phyloP scores from a whole-genome alignment of 2,113 vertebrate genomes.

The Morphnarchus princeps region DNA sequence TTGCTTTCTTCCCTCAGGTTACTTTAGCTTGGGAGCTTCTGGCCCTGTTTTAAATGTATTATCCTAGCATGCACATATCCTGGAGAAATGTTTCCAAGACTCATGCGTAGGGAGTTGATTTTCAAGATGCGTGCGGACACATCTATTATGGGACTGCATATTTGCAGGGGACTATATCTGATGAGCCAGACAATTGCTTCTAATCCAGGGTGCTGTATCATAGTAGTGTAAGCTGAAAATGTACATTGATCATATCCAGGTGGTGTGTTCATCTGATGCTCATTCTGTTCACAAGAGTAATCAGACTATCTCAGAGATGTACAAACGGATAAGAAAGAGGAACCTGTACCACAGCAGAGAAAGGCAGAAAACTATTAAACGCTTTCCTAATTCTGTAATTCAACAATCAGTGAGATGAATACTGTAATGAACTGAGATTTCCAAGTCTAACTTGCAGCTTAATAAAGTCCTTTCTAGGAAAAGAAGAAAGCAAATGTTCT shows the following conservation, averaged over 20 bases:
- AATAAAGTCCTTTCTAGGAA: background rate
- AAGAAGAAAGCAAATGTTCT: background rate
- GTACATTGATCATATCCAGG: background rate
- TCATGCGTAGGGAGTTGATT: background rate
- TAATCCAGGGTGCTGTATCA: background rate
- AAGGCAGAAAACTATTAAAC: background rate
- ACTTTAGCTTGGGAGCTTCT: background rate
- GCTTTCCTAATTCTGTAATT: background rate
- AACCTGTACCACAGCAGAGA: background rate
- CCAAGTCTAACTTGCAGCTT: background rate
- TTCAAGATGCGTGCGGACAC: background rate
- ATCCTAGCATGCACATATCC: fast-evolving
- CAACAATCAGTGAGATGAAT: background rate
- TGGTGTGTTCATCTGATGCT: background rate
- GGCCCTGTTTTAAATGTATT: background rate
- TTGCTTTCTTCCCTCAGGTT: background rate
- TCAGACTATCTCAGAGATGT: background rate
- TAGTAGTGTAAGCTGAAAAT: background rate
- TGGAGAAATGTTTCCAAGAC: background rate
- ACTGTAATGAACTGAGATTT: background rate
- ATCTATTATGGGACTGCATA: background rate
- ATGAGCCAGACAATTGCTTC: background rate
- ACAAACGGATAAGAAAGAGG: background rate
- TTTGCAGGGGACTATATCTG: background rate
- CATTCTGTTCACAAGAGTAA: background rate